Evolutionary conservation across 2,888 invertebrate species (phyloP).

Genomic region (Cheilosia variabilis): DNA sequence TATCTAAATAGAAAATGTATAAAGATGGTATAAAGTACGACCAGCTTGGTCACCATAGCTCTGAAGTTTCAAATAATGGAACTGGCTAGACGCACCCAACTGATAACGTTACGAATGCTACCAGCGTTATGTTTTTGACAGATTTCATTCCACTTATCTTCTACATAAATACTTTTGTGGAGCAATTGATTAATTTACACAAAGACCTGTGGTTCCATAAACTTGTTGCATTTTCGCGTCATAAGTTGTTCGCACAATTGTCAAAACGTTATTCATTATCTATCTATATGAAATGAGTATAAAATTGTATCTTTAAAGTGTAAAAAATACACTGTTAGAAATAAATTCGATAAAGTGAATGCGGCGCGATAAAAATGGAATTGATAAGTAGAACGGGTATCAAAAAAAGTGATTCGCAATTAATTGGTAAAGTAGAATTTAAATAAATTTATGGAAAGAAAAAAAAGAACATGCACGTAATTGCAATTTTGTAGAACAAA

Average conservation of each 20-base stretch:
- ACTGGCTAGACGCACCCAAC: not conserved
- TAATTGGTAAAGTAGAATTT: slow-evolving; percentile 42
- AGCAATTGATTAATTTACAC: slow-evolving; percentile 46
- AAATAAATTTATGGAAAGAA: not conserved
- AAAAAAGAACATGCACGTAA: not conserved
- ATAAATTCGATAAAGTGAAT: slow-evolving; percentile 25
- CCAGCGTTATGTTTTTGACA: slow-evolving; percentile 16
- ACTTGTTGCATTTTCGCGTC: slow-evolving; percentile 33
- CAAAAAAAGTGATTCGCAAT: slow-evolving; percentile 33
- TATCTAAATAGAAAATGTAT: too few species aligned
- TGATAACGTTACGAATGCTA: not conserved
- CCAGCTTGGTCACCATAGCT: too few species aligned
- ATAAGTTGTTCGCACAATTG: not conserved
- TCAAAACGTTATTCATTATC: not conserved
- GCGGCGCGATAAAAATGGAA: slow-evolving; percentile 56
- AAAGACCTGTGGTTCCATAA: slow-evolving; percentile 25
- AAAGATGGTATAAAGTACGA: too few species aligned
- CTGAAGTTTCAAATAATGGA: not conserved
- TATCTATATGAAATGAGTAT: not conserved
- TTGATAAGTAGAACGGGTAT: slow-evolving; percentile 54
- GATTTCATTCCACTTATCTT: slow-evolving; percentile 15
- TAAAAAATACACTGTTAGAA: not conserved
- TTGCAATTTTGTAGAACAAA: slow-evolving; percentile 44
- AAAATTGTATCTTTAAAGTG: not conserved
- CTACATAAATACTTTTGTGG: slow-evolving; percentile 11